phyloP scores from a whole-genome alignment of 1,140 invertebrate genomes.

The Ladona fulva region DNA sequence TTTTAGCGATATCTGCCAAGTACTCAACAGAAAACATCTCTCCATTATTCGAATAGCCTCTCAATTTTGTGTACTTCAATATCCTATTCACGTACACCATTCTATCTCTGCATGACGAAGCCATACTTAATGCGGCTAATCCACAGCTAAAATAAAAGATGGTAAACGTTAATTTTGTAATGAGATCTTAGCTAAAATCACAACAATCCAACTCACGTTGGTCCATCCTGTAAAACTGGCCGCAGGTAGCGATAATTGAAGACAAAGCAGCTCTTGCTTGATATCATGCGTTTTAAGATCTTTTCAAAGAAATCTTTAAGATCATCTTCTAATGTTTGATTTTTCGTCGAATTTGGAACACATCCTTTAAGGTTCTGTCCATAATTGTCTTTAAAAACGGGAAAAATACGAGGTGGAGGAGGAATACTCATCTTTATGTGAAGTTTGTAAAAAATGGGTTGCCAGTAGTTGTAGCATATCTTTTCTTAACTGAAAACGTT shows the following conservation, averaged over 20 bases:
- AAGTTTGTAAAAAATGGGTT: too few species aligned
- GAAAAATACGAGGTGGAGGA: neutral
- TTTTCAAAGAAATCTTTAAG: neutral
- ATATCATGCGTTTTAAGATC: neutral
- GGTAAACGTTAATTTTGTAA: conserved; percentile 20
- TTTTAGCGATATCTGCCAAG: conserved; percentile 51
- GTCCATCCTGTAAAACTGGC: conserved; percentile 41
- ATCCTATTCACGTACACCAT: conserved; percentile 46
- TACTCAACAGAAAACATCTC: conserved; percentile 76
- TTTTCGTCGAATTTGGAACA: neutral
- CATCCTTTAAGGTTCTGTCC: too few species aligned
- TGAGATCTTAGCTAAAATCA: conserved; percentile 1
- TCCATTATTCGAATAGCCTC: conserved; percentile 63
- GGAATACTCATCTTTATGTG: neutral
- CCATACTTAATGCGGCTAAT: conserved; percentile 68
- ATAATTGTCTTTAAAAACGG: too few species aligned
- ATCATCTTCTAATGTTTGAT: neutral
- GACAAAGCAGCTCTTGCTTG: neutral
- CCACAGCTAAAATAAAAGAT: conserved; percentile 56
- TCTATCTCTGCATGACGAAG: conserved; percentile 48
- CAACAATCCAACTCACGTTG: conserved; percentile 34
- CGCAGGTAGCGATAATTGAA: conserved; percentile 26
- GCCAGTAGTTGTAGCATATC: too few species aligned
- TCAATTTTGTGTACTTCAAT: conserved; percentile 45
- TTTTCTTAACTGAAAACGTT: too few species aligned